Evolutionary conservation across 1,140 invertebrate genomes (phyloP).

Genomic region (Meloidogyne exigua): DNA sequence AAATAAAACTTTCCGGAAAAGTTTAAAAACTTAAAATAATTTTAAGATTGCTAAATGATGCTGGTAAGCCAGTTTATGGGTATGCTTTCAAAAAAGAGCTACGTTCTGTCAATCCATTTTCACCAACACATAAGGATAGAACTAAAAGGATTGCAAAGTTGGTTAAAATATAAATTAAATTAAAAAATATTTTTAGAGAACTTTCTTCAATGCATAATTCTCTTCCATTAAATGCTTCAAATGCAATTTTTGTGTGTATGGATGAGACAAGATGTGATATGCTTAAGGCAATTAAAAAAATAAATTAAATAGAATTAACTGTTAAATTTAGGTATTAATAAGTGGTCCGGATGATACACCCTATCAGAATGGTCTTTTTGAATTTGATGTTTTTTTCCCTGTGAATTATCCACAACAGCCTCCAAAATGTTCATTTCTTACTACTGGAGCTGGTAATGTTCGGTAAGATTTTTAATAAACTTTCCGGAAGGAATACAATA

Average conservation of each 20-base stretch:
- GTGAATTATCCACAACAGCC: constrained; percentile 67
- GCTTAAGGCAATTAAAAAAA: constrained; percentile 38
- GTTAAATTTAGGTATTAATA: constrained; percentile 69
- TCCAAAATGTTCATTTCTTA: constrained; percentile 71
- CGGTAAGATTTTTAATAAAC: constrained; percentile 70
- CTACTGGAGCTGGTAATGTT: constrained; percentile 70
- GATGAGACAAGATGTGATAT: constrained; percentile 78
- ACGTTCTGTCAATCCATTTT: constrained; percentile 61
- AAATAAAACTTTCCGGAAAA: background rate
- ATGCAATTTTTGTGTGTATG: constrained; percentile 90
- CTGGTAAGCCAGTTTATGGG: constrained; percentile 53
- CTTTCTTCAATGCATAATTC: constrained; percentile 89
- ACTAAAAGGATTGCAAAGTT: constrained; percentile 84
- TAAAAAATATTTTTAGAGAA: constrained; percentile 69
- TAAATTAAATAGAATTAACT: background rate
- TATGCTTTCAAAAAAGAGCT: constrained; percentile 62
- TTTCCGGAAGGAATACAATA: constrained; percentile 65
- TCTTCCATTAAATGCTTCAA: constrained; percentile 85
- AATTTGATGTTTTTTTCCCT: constrained; percentile 68
- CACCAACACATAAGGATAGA: constrained; percentile 68
- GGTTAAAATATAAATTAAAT: background rate
- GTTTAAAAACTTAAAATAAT: constrained; percentile 21
- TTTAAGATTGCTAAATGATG: constrained; percentile 56
- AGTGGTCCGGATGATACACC: constrained; percentile 72
- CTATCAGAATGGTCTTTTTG: constrained; percentile 71